Conservation (phyloP, 2,888 invertebrate genomes). For the Serrognathus titanus region DNA sequence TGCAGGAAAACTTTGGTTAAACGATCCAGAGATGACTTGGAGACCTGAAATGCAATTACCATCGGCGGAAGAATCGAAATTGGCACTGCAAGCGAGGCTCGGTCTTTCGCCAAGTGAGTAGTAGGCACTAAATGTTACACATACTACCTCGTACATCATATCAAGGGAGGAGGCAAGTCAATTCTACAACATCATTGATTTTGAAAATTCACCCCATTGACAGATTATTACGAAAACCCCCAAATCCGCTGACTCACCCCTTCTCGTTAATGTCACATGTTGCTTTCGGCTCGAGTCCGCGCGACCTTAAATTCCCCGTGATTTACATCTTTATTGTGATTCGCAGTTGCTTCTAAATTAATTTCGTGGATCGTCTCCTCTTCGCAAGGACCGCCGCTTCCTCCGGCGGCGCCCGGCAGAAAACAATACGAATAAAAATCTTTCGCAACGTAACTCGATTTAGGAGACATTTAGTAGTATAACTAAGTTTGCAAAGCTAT, state of each 20-base stretch:
- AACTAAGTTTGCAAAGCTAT: slow-evolving; percentile 27
- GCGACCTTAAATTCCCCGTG: neutral
- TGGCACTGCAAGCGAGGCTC: slow-evolving; percentile 48
- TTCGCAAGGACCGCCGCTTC: neutral
- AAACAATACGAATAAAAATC: slow-evolving; percentile 5
- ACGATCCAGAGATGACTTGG: slow-evolving; percentile 50
- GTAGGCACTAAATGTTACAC: slow-evolving; percentile 15
- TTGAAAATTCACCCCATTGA: slow-evolving; percentile 42
- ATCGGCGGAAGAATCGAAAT: slow-evolving; percentile 48
- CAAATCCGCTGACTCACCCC: slow-evolving; percentile 46
- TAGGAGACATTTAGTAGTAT: slow-evolving; percentile 24
- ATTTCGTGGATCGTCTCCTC: neutral
- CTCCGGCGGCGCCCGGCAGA: neutral
- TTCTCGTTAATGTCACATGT: slow-evolving; percentile 46
- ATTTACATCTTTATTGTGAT: slow-evolving; percentile 6
- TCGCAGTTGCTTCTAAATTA: neutral
- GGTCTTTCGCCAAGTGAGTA: slow-evolving; percentile 50
- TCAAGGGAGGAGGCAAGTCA: slow-evolving; percentile 22
- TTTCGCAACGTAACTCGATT: slow-evolving; percentile 7
- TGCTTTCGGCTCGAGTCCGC: slow-evolving; percentile 23
- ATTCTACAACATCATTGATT: slow-evolving; percentile 43
- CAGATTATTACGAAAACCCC: slow-evolving; percentile 42
- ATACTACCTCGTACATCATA: neutral
- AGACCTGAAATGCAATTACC: slow-evolving; percentile 47
- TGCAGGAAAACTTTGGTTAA: slow-evolving; percentile 52